Evolutionary conservation across 2,888 invertebrate species (phyloP), one percentile per base, ranked within the genome.

Genomic region (Venusia cambrica): DNA sequence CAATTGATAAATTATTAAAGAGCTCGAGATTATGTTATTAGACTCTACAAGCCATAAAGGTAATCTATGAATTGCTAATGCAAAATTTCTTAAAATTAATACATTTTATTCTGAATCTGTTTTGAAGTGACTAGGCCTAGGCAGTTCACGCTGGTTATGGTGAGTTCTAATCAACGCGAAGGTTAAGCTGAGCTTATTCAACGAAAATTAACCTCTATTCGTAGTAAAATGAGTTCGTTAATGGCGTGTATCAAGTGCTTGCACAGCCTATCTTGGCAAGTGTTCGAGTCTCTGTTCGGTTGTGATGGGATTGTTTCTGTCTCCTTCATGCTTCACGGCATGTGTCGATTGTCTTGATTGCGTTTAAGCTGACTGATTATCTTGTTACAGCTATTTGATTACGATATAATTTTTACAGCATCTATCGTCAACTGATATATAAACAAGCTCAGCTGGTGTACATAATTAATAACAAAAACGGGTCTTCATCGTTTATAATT

Each of bases 81-180:
- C n/a, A n/a, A n/a, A n/a, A n/a, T n/a, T n/a, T n/a, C n/a, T n/a
- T n/a, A n/a, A n/a, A n/a, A n/a, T n/a, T n/a, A n/a, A n/a, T n/a
- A n/a, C n/a, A n/a, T n/a, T n/a, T n/a, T n/a, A n/a, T n/a, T n/a
- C n/a, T 16, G 18, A 24, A 11, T 3, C 16, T 8, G 3, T 13
- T 21, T 8, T 11, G 5, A 11, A 32, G 15, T 22, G 32, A 19
- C 11, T 14, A 27, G 12, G 14, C 58, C 55, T 55, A 16, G n/a
- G n/a, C 48, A 50, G 57, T 53, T 48, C 50, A 51, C 46, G 51
- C 39, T 51, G 45, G 50, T 47, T 51, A 45, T 47, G 28, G 28
- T 6, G 51, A 41, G 59, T 56, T 71, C 64, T 69, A 78, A 75
- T 77, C 75, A 77, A 66, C 66, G 69, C 65, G 18, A 61, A 67